These are phyloP conservation scores for Trachymyrmex septentrionalis DNA, from an alignment of 1,140 invertebrate species.

Conservation along the genomic window DNA sequence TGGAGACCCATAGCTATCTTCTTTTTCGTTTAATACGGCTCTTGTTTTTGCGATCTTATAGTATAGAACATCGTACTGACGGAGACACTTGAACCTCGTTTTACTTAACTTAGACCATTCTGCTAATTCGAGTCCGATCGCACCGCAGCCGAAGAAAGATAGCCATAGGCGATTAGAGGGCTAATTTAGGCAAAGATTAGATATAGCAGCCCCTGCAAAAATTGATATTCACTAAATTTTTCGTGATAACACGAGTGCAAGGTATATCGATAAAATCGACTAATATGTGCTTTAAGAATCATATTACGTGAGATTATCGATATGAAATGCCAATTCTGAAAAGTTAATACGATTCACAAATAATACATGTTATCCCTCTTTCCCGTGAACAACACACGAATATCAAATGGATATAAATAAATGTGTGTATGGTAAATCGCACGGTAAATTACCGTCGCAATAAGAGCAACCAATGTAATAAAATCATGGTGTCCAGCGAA, in stretches of 20 bases:
- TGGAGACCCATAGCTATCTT: conserved; percentile 77
- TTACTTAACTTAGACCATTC: conserved; percentile 66
- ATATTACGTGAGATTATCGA: conserved; percentile 30
- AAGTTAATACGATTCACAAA: conserved; percentile 64
- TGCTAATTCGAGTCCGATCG: conserved; percentile 68
- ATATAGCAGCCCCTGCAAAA: conserved; percentile 77
- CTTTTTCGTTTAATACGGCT: conserved; percentile 67
- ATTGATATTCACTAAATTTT: conserved; percentile 74
- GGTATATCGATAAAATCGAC: conserved; percentile 44
- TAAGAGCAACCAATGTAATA: conserved; percentile 47
- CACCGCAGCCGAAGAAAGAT: conserved; percentile 73
- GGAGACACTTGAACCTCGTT: conserved; percentile 65
- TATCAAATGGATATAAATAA: conserved; percentile 45
- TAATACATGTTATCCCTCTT: conserved; percentile 70
- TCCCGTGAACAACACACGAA: conserved; percentile 48
- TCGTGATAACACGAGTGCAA: conserved; percentile 32
- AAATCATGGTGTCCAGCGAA: no score
- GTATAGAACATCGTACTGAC: conserved; percentile 35
- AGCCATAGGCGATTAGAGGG: conserved; percentile 76
- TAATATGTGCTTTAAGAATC: conserved; percentile 49
- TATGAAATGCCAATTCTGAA: conserved; percentile 44
- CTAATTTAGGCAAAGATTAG: conserved; percentile 78
- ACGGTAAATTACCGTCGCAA: conserved; percentile 27
- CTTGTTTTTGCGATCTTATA: conserved; percentile 62
- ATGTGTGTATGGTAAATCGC: conserved; percentile 22